phyloP scores from a whole-genome alignment of 2,888 invertebrate species.

The Sinotaia quadrata region DNA sequence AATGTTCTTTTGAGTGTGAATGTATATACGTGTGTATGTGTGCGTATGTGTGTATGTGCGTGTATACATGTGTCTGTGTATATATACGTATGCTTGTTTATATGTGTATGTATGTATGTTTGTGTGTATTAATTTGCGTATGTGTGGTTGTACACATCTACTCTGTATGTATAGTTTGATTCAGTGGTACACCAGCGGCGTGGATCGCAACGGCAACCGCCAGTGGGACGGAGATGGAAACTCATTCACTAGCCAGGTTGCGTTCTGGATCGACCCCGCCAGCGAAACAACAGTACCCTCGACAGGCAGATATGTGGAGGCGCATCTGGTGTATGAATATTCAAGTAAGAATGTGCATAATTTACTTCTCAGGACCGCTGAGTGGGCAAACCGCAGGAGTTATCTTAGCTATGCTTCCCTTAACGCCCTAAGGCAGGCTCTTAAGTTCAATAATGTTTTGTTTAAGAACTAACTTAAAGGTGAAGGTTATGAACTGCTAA shows the following conservation, averaged over 20 bases:
- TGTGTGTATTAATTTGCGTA: neutral
- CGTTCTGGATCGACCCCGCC: slow-evolving; percentile 11
- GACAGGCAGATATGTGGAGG: neutral
- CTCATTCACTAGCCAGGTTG: neutral
- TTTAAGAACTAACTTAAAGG: too few species aligned
- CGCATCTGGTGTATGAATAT: slow-evolving; percentile 10
- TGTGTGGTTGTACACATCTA: neutral
- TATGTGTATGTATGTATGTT: neutral
- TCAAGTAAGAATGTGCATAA: neutral
- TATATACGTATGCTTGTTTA: too few species aligned
- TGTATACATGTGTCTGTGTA: too few species aligned
- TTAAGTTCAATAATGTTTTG: too few species aligned
- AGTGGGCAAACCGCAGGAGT: too few species aligned
- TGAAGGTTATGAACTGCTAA: too few species aligned
- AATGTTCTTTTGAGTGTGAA: neutral
- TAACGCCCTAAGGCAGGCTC: too few species aligned
- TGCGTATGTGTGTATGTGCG: neutral
- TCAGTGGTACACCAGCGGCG: slow-evolving; percentile 1
- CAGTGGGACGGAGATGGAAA: slow-evolving; percentile 13
- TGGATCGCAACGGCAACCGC: neutral
- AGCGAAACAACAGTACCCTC: neutral
- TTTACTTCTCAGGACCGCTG: too few species aligned
- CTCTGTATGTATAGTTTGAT: neutral
- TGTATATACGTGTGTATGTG: neutral
- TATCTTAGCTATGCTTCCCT: too few species aligned